These are phyloP conservation scores for Mustelus asterias DNA, from an alignment of 2,113 vertebrate genomes.

Conservation along the genomic window DNA sequence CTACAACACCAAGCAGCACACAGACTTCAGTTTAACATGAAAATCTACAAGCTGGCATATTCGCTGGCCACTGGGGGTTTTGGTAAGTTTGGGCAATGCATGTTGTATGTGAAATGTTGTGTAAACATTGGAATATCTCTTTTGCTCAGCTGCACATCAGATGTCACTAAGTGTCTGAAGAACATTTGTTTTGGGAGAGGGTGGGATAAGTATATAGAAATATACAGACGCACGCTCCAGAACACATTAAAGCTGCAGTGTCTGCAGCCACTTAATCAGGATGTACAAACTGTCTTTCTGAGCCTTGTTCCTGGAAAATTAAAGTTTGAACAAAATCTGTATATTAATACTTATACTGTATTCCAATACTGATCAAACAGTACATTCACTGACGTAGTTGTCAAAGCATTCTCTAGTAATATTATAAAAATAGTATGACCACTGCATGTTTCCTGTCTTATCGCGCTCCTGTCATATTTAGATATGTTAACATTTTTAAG, in stretches of 20 bases:
- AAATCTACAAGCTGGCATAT: not conserved
- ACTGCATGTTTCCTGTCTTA: conserved; percentile 12
- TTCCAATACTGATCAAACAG: not conserved
- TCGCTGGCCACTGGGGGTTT: not conserved
- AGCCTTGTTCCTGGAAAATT: not conserved
- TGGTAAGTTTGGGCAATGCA: not conserved
- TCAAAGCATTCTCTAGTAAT: not conserved
- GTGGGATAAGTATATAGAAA: not conserved
- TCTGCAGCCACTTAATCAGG: not conserved
- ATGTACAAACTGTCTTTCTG: not conserved
- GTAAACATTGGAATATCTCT: not conserved
- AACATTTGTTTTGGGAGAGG: not conserved
- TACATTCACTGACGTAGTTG: not conserved
- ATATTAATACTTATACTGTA: not conserved
- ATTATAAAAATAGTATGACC: not conserved
- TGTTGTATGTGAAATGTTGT: not conserved
- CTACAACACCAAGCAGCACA: not conserved
- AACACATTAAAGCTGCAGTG: not conserved
- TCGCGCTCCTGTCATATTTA: not conserved
- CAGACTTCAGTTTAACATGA: not conserved
- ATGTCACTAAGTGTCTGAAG: not conserved
- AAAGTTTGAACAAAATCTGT: not conserved
- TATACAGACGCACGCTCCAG: not conserved
- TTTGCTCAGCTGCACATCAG: not conserved
- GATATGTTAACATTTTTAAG: not conserved